These are phyloP conservation scores for Mythimna lalbum DNA, from an alignment of 2,888 invertebrate genomes.

Conservation along the genomic window DNA sequence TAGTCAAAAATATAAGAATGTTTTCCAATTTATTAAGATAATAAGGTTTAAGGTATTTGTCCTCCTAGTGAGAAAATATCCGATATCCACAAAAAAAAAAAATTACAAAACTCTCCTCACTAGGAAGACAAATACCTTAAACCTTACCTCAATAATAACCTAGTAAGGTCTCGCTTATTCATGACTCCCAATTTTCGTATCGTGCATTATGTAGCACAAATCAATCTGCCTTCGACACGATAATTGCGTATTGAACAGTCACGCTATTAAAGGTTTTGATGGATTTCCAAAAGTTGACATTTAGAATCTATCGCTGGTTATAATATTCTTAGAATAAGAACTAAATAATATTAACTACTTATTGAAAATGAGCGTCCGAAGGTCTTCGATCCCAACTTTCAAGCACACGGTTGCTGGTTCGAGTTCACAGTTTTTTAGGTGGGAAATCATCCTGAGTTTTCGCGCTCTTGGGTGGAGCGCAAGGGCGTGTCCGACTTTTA, in stretches of 20 bases:
- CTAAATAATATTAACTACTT: not conserved
- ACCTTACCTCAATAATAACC: no score
- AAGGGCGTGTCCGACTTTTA: no score
- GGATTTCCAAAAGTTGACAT: constrained; percentile 55
- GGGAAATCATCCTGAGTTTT: no score
- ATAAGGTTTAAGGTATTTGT: not conserved
- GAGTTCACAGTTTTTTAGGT: not conserved
- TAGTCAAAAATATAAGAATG: not conserved
- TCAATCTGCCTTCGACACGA: constrained; percentile 64
- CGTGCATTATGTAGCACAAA: constrained; percentile 61
- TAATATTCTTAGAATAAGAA: constrained; percentile 10
- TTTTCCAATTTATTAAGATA: not conserved
- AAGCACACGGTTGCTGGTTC: not conserved
- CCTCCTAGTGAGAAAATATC: no score
- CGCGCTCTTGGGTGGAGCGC: no score
- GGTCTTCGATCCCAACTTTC: no score
- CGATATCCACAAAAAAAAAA: no score
- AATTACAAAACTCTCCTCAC: no score
- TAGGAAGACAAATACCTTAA: no score
- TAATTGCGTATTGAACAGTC: constrained; percentile 67
- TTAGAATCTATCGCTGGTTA: constrained; percentile 20
- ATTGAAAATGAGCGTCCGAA: not conserved
- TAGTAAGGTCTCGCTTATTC: not conserved
- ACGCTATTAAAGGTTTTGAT: constrained; percentile 53
- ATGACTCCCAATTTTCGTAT: constrained; percentile 13